Evolutionary conservation across 2,888 invertebrate genomes (phyloP).

Genomic region (Julus scandinavius): DNA sequence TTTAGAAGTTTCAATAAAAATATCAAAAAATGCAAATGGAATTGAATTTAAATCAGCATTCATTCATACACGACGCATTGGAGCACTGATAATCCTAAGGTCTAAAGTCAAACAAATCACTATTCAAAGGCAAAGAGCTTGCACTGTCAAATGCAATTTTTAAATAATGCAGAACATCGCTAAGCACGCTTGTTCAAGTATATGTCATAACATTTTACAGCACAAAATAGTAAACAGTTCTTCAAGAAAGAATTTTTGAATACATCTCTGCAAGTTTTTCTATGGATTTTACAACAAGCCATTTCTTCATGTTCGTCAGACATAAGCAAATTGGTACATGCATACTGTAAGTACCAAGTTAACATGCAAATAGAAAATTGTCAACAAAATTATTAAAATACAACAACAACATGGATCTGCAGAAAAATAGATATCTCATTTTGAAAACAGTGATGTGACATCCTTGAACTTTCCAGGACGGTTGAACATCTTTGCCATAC

Average conservation of each 20-base stretch:
- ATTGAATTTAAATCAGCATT: background rate
- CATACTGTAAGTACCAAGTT: no score
- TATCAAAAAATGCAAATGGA: background rate
- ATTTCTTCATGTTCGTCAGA: no score
- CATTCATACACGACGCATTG: background rate
- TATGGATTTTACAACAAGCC: no score
- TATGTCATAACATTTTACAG: background rate
- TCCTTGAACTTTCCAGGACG: no score
- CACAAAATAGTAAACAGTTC: background rate
- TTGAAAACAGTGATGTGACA: no score
- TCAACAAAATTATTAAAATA: no score
- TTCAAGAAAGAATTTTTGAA: background rate
- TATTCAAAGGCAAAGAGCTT: background rate
- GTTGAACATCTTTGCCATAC: no score
- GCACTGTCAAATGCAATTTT: background rate
- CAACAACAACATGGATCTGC: no score
- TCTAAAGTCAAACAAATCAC: background rate
- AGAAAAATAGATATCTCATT: no score
- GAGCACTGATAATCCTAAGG: background rate
- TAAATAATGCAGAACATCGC: background rate
- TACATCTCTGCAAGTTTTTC: no score
- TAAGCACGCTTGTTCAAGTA: background rate
- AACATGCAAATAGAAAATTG: no score
- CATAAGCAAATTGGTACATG: no score
- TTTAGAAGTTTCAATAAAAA: background rate